Percentiles rank a stretch among this genome's conserved stretches.
Conservation (phyloP, 2,888 invertebrate species). For the Cybosia mesomella region DNA sequence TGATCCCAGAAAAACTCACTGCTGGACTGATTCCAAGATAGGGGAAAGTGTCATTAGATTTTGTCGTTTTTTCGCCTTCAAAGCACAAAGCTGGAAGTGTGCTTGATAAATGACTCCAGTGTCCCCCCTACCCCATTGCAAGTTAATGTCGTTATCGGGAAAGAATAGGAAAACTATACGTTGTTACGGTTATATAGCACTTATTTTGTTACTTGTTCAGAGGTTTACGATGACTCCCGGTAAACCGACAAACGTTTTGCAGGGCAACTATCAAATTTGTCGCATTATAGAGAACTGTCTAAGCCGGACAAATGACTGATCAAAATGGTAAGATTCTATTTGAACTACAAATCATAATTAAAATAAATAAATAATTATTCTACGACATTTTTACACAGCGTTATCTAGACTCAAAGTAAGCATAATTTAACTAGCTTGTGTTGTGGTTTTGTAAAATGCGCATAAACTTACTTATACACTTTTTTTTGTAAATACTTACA, state of each 20-base stretch:
- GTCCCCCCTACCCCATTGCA: conserved; percentile 17
- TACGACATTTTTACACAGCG: too few relatives aligned
- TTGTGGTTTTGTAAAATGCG: too few relatives aligned
- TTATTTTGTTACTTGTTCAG: background rate
- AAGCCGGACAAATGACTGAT: too few relatives aligned
- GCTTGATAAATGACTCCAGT: conserved; percentile 23
- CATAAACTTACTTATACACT: too few relatives aligned
- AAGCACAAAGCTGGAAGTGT: conserved; percentile 18
- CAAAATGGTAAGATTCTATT: too few relatives aligned
- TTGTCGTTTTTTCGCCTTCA: conserved; percentile 15
- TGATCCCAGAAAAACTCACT: conserved; percentile 8
- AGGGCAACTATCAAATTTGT: background rate
- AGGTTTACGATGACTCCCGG: background rate
- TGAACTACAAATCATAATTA: too few relatives aligned
- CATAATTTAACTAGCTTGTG: too few relatives aligned
- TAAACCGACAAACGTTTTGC: background rate
- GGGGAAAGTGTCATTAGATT: conserved; percentile 16
- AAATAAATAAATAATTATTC: too few relatives aligned
- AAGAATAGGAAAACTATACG: conserved; percentile 16
- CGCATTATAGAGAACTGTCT: too few relatives aligned
- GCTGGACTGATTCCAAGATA: conserved; percentile 11
- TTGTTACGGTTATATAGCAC: background rate
- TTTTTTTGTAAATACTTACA: too few relatives aligned
- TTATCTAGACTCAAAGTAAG: too few relatives aligned
- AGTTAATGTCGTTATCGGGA: conserved; percentile 23